These are phyloP conservation scores for Synanthedon andrenaeformis DNA, from an alignment of 2,888 invertebrate genomes.

Conservation along the genomic window DNA sequence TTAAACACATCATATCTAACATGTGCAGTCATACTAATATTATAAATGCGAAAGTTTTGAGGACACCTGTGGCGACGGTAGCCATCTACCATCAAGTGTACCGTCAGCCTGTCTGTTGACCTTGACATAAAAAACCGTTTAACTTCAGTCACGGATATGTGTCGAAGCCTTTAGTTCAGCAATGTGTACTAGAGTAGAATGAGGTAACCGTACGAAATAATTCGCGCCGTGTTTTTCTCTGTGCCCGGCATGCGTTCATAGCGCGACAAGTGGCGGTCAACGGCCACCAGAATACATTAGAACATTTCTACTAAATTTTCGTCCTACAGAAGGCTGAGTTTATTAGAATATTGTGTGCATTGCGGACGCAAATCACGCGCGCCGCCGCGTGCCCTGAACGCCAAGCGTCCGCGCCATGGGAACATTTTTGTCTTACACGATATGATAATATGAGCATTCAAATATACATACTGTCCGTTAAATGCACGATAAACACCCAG, in stretches of 20 bases:
- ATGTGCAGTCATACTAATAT: no score
- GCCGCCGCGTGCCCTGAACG: conserved; percentile 54
- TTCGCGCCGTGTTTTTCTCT: conserved; percentile 1
- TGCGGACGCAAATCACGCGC: conserved; percentile 58
- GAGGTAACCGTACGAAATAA: neutral
- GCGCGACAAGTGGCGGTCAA: conserved; percentile 49
- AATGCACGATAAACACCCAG: conserved; percentile 71
- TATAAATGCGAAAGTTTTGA: no score
- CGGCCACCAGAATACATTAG: conserved; percentile 66
- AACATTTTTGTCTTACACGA: conserved; percentile 72
- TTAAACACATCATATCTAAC: no score
- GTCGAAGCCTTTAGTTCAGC: no score
- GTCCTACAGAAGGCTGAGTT: conserved; percentile 70
- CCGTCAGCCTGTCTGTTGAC: no score
- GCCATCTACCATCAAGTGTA: no score
- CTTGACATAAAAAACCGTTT: no score
- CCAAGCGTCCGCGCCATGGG: conserved; percentile 62
- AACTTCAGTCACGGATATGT: no score
- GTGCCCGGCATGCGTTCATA: neutral
- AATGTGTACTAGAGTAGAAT: neutral
- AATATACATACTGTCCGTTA: conserved; percentile 71
- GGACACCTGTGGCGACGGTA: no score
- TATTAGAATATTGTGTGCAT: conserved; percentile 63
- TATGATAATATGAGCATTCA: conserved; percentile 71
- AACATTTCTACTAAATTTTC: conserved; percentile 70